Conservation (phyloP, 2,113 vertebrate species). For the Chloroceryle aenea region DNA sequence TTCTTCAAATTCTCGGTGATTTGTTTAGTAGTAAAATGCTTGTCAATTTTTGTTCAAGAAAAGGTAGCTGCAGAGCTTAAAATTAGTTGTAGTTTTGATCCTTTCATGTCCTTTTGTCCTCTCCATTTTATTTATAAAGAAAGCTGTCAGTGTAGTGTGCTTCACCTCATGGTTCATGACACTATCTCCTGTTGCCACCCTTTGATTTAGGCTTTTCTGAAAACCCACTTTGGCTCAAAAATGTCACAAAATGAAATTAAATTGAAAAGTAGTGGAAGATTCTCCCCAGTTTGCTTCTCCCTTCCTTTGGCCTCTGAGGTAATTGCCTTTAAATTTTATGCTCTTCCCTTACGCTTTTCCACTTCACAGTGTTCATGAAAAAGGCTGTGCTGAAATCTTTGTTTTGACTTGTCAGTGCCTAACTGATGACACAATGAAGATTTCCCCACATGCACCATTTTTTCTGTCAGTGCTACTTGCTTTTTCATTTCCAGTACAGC, state of each 20-base stretch:
- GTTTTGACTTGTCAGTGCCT: not conserved
- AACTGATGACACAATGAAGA: not conserved
- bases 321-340: not conserved
- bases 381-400: not conserved
- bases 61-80: not conserved
- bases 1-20: not conserved
- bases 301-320: not conserved
- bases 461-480: not conserved
- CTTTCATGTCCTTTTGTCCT: not conserved
- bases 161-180: not conserved
- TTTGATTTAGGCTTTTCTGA: not conserved
- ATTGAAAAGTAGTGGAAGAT: not conserved
- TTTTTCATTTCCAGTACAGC: constrained; percentile 11
- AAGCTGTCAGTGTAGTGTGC: not conserved
- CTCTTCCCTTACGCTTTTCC: not conserved
- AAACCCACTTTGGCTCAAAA: not conserved
- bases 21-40: not conserved
- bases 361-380: not conserved
- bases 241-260: not conserved
- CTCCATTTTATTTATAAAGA: not conserved
- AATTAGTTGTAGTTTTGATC: not conserved
- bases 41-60: not conserved
- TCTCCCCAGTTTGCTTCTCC: not conserved
- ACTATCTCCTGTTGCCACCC: not conserved
- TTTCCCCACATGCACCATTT: rapidly evolving